Evolutionary conservation across 2,888 invertebrate species (phyloP), one percentile per base, ranked within the genome.

Genomic region (Laspeyria flexula): DNA sequence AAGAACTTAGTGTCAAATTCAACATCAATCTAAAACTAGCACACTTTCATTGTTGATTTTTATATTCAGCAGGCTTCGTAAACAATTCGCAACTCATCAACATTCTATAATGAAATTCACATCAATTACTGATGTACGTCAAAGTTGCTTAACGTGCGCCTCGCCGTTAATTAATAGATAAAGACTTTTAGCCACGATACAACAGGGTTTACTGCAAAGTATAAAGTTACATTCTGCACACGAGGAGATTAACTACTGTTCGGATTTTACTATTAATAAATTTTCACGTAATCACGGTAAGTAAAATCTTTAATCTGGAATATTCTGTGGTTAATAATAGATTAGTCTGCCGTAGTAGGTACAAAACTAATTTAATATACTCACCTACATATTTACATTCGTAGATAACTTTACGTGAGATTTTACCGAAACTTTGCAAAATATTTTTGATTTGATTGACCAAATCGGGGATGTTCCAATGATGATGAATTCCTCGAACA

Each of bases 81-180:
- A 56, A 54, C 53, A 54, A 51, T 60, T 63, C 60, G 21, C 34
- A 51, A 54, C 41, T 60, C 46, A 56, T 60, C 51, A 56, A 60
- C 51, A 53, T 43, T 47, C 30, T 25, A 35, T 50, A 48, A 53
- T 47, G 39, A 51, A 54, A 47, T 58, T 42, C 16, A 16, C 39
- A 43, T 42, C 40, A 59, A 60, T 64, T 50, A 53, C 29, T 34
- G 25, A 45, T 54, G 42, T 44, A 53, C 35, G 52, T 23, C 23
- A 39, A 33, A 41, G 33, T 33, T 60, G 53, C 49, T 57, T 49
- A 47, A 45, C 50, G 54, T 45, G 47, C 39, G 33, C n/a, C 35
- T 21, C 33, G 23, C 9, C 33, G 30, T 27, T 66, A 49, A 58
- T 60, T 54, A 44, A 34, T 52, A 15, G 37, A 46, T 48, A 57